phyloP scores from a whole-genome alignment of 2,888 invertebrate genomes.

The Cheilosia scutellata region DNA sequence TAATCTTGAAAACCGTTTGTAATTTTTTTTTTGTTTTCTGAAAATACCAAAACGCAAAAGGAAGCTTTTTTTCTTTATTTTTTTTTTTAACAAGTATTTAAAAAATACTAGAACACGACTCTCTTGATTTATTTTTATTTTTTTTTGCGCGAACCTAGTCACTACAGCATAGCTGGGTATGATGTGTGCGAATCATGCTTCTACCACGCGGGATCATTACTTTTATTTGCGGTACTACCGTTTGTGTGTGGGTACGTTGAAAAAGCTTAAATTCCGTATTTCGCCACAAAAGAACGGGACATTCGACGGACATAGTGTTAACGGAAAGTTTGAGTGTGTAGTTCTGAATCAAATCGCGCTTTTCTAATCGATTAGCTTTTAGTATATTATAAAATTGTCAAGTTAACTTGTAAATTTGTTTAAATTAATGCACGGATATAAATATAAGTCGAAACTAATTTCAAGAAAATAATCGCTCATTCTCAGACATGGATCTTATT shows the following conservation, averaged over 20 bases:
- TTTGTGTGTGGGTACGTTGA: not conserved
- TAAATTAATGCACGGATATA: not conserved
- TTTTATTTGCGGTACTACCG: not conserved
- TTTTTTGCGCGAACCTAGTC: constrained; percentile 34
- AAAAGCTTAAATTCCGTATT: not conserved
- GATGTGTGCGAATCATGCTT: not conserved
- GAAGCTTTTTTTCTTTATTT: constrained; percentile 23
- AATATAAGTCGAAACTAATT: not conserved
- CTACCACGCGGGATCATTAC: not conserved
- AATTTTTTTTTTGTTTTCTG: not conserved
- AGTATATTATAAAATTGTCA: not conserved
- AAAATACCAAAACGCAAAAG: constrained; percentile 33
- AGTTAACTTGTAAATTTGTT: not conserved
- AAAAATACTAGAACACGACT: not conserved
- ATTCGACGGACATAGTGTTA: too few relatives aligned
- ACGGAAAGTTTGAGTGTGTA: not conserved
- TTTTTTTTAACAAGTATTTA: not conserved
- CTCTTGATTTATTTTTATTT: not conserved
- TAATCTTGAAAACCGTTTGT: constrained; percentile 30
- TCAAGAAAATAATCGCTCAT: not conserved
- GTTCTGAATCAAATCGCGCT: too few relatives aligned
- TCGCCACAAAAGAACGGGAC: not conserved
- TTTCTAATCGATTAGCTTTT: too few relatives aligned
- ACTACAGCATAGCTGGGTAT: constrained; percentile 37
- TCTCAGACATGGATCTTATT: constrained; percentile 21